Evolutionary conservation across 2,888 invertebrate species (phyloP).

Genomic region (Callinectes sapidus): DNA sequence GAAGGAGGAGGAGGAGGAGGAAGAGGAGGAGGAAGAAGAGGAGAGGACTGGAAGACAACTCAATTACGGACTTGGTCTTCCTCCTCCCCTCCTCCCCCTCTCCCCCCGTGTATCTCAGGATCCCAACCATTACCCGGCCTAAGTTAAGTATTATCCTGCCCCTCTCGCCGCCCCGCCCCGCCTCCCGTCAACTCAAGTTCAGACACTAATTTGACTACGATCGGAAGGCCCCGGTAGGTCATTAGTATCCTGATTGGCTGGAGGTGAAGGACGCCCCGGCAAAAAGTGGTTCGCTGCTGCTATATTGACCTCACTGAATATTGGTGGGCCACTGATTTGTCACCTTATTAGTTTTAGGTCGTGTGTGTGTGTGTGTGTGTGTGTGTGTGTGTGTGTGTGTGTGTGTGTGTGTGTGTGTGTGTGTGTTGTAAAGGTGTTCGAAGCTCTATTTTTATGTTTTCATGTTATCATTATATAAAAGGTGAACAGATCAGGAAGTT

Average conservation of each 20-base stretch:
- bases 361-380: background rate
- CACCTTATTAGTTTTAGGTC: background rate
- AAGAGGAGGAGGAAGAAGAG: background rate
- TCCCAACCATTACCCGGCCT: background rate
- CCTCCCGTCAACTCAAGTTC: slow-evolving; percentile 9
- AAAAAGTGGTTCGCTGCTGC: background rate
- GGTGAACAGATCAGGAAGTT: too few species aligned
- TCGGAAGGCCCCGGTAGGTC: slow-evolving; percentile 5
- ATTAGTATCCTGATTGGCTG: slow-evolving; percentile 31
- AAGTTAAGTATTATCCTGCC: slow-evolving; percentile 11
- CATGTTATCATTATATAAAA: too few species aligned
- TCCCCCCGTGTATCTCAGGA: background rate
- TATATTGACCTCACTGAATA: background rate
- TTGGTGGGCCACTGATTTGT: background rate
- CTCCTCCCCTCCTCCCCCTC: background rate
- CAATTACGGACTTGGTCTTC: slow-evolving; percentile 30
- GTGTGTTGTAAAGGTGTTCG: background rate
- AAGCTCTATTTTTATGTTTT: too few species aligned
- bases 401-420: background rate
- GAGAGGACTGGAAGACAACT: background rate
- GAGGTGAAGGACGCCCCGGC: background rate
- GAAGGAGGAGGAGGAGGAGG: background rate
- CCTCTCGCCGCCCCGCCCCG: background rate
- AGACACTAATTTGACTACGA: slow-evolving; percentile 31
- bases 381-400: background rate